Evolutionary conservation across 2,888 invertebrate genomes (phyloP).

Genomic region (Polyommatus icarus): DNA sequence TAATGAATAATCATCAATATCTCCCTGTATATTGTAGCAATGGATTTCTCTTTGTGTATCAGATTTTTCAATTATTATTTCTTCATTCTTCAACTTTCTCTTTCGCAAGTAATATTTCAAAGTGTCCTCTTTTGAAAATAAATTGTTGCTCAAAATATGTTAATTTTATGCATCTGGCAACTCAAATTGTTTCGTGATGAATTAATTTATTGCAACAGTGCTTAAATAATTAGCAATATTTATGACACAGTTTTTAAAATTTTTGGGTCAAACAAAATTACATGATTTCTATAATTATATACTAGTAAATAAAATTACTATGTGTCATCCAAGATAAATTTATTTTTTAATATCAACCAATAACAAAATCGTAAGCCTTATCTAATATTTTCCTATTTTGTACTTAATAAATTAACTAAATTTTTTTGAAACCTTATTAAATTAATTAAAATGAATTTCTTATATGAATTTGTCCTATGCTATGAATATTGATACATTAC

Average conservation of each 20-base stretch:
- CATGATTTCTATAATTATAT: neutral
- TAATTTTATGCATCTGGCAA: neutral
- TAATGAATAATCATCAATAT: neutral
- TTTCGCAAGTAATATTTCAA: neutral
- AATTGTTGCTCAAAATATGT: neutral
- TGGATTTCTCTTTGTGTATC: neutral
- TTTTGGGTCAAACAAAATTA: neutral
- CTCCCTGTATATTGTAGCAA: neutral
- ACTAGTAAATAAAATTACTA: slow-evolving; percentile 29
- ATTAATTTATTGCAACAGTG: neutral
- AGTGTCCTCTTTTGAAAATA: neutral
- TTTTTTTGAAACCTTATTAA: slow-evolving; percentile 4
- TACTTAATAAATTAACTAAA: slow-evolving; percentile 31
- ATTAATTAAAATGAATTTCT: slow-evolving; percentile 8
- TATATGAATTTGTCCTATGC: neutral
- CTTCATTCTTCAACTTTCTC: neutral
- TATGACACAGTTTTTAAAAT: neutral
- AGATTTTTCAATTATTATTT: neutral
- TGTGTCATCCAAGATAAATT: slow-evolving; percentile 30
- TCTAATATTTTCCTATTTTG: slow-evolving; percentile 30
- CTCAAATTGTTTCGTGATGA: neutral
- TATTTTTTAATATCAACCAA: slow-evolving; percentile 32
- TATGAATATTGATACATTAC: slow-evolving; percentile 6
- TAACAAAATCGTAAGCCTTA: slow-evolving; percentile 27
- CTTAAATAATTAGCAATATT: neutral